These are phyloP conservation scores for Aphrophora alni DNA, from an alignment of 2,888 invertebrate species.

Conservation along the genomic window DNA sequence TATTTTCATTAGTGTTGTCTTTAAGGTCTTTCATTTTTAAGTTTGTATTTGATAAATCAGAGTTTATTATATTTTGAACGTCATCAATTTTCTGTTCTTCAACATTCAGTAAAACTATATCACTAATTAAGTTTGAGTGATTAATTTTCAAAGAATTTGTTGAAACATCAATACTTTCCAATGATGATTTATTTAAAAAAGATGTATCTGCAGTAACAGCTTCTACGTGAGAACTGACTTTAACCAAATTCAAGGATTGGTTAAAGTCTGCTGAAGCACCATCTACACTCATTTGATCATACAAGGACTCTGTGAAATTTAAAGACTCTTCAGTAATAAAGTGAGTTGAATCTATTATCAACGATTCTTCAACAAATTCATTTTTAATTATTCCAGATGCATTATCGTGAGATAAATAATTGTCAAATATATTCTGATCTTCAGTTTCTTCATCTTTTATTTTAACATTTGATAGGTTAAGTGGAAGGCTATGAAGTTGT, in stretches of 20 bases:
- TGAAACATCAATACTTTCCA: neutral
- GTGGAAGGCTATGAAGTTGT: neutral
- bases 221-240: too few relatives aligned
- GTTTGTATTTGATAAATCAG: neutral
- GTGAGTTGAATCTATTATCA: neutral
- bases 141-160: neutral
- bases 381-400: neutral
- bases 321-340: neutral
- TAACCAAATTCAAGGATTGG: neutral
- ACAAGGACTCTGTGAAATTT: neutral
- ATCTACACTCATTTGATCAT: neutral
- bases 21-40: neutral
- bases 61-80: too few relatives aligned
- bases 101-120: too few relatives aligned
- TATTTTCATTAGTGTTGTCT: neutral
- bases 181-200: too few relatives aligned
- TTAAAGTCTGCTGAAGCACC: neutral
- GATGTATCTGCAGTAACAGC: too few relatives aligned
- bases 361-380: neutral
- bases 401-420: neutral
- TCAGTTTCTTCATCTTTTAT: neutral
- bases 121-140: too few relatives aligned
- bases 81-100: too few relatives aligned
- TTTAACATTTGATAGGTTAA: neutral
- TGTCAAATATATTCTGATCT: neutral